A percentile compares a stretch with the other conserved stretches of the same genome.
phyloP scores from a whole-genome alignment of 2,797 vertebrate genomes.

The Valencia hispanica region DNA sequence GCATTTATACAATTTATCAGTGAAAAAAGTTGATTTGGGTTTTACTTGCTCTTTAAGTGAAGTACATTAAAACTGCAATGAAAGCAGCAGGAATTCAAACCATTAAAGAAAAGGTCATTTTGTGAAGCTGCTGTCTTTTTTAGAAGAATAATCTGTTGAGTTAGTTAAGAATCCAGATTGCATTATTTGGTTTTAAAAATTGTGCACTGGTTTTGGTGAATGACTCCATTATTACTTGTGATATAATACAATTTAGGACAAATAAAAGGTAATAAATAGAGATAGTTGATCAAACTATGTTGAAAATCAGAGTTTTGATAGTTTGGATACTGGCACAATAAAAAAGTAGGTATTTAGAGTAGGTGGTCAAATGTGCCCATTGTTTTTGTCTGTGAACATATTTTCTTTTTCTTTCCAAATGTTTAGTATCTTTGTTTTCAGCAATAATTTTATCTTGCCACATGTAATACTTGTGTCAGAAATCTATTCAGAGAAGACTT shows the following conservation, averaged over 20 bases:
- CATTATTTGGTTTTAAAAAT: neutral
- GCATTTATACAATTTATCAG: too few relatives aligned
- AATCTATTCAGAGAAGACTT: constrained; percentile 28
- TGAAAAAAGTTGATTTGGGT: too few relatives aligned
- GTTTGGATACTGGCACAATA: neutral
- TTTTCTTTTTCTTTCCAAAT: neutral
- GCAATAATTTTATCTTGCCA: constrained; percentile 1
- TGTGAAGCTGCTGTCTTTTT: too few relatives aligned
- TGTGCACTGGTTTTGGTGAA: neutral
- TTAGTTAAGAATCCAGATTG: neutral
- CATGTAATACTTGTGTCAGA: constrained; percentile 2
- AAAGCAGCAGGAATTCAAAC: too few relatives aligned
- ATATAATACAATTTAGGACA: constrained; percentile 2
- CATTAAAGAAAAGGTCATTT: too few relatives aligned
- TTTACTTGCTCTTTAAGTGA: too few relatives aligned
- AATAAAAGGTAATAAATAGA: constrained; percentile 7
- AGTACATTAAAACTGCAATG: too few relatives aligned
- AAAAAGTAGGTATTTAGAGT: neutral
- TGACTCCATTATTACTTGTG: neutral
- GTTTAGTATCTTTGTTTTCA: neutral
- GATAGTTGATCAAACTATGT: neutral
- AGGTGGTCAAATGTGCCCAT: neutral
- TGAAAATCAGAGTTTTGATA: neutral
- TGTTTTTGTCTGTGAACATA: neutral
- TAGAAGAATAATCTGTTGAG: neutral